Percentiles rank a stretch among this genome's conserved stretches.
Evolutionary conservation across 2,888 invertebrate genomes (phyloP).

Genomic region (Apamea sordens): DNA sequence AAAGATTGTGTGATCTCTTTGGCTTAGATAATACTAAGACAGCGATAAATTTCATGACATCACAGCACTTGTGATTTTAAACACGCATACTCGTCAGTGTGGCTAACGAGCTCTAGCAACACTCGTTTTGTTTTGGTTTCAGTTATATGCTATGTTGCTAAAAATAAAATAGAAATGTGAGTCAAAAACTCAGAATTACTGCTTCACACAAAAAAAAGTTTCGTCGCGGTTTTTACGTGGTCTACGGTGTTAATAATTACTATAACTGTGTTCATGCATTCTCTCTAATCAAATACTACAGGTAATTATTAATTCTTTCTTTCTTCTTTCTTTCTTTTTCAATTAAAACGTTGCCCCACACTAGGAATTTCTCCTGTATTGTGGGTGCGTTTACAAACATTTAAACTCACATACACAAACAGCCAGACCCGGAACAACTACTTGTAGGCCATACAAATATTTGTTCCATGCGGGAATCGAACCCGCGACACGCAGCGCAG

Average conservation of each 20-base stretch:
- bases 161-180: background rate
- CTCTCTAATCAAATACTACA: background rate
- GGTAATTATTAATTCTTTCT: too few species aligned
- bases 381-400: too few species aligned
- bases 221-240: background rate
- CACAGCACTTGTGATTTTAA: conserved; percentile 60
- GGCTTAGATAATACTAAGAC: conserved; percentile 68
- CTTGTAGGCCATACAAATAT: too few species aligned
- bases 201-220: background rate
- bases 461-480: too few species aligned
- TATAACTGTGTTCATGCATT: background rate
- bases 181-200: background rate
- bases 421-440: too few species aligned
- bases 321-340: too few species aligned
- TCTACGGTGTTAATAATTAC: background rate
- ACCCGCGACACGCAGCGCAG: too few species aligned
- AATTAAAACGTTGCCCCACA: too few species aligned
- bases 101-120: conserved; percentile 53
- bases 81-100: conserved; percentile 56
- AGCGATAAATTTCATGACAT: conserved; percentile 62
- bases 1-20: conserved; percentile 69
- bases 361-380: too few species aligned
- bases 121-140: conserved; percentile 37
- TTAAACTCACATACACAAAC: too few species aligned
- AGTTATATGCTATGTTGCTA: conserved; percentile 1